Conservation (phyloP, 2,888 invertebrate genomes). For the Agapostemon virescens region DNA sequence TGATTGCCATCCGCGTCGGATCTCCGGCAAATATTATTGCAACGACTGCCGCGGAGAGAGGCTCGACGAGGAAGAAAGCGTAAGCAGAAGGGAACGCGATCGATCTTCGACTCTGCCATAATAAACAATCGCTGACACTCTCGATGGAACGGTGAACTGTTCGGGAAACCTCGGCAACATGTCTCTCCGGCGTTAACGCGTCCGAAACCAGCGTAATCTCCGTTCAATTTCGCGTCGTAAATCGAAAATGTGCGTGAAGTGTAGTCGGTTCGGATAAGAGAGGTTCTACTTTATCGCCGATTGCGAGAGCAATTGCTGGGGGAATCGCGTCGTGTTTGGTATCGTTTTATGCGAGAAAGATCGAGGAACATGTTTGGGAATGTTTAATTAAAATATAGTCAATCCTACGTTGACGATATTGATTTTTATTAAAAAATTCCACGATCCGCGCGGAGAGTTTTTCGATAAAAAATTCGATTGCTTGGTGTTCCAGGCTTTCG, state of each 20-base stretch:
- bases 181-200: neutral
- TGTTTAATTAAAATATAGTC: too few relatives aligned
- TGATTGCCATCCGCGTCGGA: constrained; percentile 64
- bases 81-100: constrained; percentile 17
- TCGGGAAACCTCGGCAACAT: neutral
- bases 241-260: neutral
- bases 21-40: constrained; percentile 66
- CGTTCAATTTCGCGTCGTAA: neutral
- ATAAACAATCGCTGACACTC: constrained; percentile 38
- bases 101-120: constrained; percentile 44
- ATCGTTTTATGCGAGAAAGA: neutral
- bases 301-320: neutral
- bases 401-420: neutral
- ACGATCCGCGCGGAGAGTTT: neutral
- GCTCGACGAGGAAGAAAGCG: constrained; percentile 2
- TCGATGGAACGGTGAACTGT: constrained; percentile 18
- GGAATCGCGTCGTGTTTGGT: neutral
- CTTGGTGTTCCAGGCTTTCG: neutral
- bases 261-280: neutral
- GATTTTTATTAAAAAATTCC: neutral
- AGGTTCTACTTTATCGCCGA: neutral
- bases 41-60: constrained; percentile 24
- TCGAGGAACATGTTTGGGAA: fast-evolving
- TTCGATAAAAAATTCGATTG: neutral
- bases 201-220: neutral